Percentiles rank a stretch among this genome's conserved stretches.
Evolutionary conservation across 2,113 vertebrate species (phyloP).

Genomic region (Osmerus eperlanus): DNA sequence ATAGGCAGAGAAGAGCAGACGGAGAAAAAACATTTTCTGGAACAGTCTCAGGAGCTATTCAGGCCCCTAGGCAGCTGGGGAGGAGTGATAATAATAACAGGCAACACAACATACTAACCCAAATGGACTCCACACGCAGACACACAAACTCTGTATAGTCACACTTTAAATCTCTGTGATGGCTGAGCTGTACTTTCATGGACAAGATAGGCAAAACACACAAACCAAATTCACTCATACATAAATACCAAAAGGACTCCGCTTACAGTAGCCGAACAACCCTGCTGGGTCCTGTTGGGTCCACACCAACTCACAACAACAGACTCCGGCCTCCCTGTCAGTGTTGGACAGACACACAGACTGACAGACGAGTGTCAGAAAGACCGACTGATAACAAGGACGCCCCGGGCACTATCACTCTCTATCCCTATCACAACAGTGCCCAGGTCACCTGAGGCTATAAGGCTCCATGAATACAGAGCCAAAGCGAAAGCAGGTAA

Average conservation of each 20-base stretch:
- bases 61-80: not conserved
- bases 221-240: too few relatives aligned
- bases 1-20: slow-evolving; percentile 1
- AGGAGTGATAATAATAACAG: slow-evolving; percentile 1
- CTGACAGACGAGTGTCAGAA: not conserved
- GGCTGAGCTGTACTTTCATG: not conserved
- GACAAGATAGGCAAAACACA: not conserved
- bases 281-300: too few relatives aligned
- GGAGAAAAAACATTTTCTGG: not conserved
- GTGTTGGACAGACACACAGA: not conserved
- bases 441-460: too few relatives aligned
- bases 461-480: too few relatives aligned
- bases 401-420: too few relatives aligned
- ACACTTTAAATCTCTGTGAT: not conserved
- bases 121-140: not conserved
- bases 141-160: not conserved
- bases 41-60: not conserved
- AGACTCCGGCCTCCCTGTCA: too few relatives aligned
- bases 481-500: too few relatives aligned
- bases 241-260: too few relatives aligned
- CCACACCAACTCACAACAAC: too few relatives aligned
- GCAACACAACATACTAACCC: slow-evolving; percentile 5
- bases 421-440: too few relatives aligned
- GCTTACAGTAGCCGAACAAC: too few relatives aligned
- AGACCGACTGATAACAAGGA: too few relatives aligned